Conservation (phyloP, 2,113 vertebrate species). For the Coptodon rendalli region DNA sequence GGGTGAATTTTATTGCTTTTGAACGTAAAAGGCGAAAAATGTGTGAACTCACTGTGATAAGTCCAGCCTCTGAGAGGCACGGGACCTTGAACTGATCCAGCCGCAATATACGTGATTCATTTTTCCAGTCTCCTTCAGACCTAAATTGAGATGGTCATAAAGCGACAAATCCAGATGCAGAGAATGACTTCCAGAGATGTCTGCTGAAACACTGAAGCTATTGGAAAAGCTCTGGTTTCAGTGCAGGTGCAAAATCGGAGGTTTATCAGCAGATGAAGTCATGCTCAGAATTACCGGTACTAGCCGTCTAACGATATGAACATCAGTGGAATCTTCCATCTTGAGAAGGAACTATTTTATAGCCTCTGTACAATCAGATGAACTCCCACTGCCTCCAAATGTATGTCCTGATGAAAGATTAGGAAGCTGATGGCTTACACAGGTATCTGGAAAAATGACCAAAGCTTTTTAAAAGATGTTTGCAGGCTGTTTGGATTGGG, state of each 20-base stretch:
- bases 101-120: background rate
- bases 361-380: background rate
- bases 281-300: background rate
- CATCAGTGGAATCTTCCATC: conserved; percentile 1
- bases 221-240: background rate
- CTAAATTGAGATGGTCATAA: background rate
- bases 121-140: background rate
- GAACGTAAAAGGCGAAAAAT: background rate
- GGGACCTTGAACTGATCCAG: background rate
- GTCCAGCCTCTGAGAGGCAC: rapidly evolving
- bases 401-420: background rate
- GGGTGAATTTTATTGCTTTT: background rate
- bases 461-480: conserved; percentile 35
- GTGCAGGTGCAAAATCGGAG: conserved; percentile 25
- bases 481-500: conserved; percentile 39
- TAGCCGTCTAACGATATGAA: background rate
- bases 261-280: conserved; percentile 22
- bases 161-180: background rate
- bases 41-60: background rate
- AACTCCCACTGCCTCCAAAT: background rate
- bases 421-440: conserved; percentile 37
- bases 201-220: conserved; percentile 12
- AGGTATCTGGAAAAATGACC: conserved; percentile 42
- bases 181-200: conserved; percentile 15
- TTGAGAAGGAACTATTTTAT: background rate